Base-by-base conservation (phyloP, 2,888 invertebrate species). In the Xanthorhoe designata region DNA sequence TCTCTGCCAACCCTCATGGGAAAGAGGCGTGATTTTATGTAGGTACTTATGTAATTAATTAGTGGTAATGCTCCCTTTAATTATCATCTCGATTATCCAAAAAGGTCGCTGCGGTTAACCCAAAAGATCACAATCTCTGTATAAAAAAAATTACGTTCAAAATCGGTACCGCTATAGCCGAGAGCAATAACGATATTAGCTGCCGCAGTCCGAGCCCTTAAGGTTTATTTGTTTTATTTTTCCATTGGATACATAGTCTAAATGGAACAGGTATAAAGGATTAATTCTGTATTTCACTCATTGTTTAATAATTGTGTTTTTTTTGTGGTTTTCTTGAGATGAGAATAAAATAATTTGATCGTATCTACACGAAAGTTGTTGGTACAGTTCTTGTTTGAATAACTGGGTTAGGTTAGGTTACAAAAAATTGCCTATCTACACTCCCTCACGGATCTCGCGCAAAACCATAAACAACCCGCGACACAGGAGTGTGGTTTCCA, bases 111-210 rank as follows among this genome's bases (percentile, higher is more conserved):
- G 35, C 35, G 52, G 56, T 45, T 32, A 52, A 53, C 53, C 57
- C 45, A 17, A 62, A 62, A 62, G 55, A 59, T 62, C 42, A 59
- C 32, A 62, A 51, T 54, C 58, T 50, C 24, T 45, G 17, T 29
- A 47, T 53, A 54, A 59, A 66, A 50, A n/a, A 59, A 62, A 62
- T 62, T 59, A 59, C 35, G 29, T 60, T 56, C 47, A 55, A 55
- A 62, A 60, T 57, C 47, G 60, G 55, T 60, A 57, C 57, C 53
- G 57, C 38, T 64, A 49, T 64, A 52, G 49, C 61, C 49, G 50
- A 61, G 64, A 68, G 49, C 64, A 42, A 50, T 67, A 63, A 53
- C 56, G 49, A 35, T 68, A 64, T 68, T 64, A 64, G 63, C 63
- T 29, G 67, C 60, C 57, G 13, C 52, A 64, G 63, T 51, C 49